phyloP scores from a whole-genome alignment of 2,113 vertebrate genomes.

The Charina bottae region DNA sequence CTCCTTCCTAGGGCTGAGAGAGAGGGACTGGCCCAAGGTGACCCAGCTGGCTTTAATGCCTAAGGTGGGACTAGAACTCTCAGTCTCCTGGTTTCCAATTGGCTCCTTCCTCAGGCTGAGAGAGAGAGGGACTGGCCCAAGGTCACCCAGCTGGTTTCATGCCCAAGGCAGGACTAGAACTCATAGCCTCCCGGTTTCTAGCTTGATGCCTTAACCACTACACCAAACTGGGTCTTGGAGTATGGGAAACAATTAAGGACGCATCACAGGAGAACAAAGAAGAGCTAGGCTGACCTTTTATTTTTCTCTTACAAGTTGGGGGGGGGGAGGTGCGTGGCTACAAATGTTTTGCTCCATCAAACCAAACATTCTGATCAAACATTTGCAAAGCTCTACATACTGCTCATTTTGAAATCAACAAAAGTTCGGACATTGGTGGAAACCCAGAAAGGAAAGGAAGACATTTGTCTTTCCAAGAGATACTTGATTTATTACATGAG shows the following conservation, averaged over 20 bases:
- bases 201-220: background rate
- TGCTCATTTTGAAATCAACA: background rate
- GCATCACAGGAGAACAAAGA: background rate
- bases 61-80: background rate
- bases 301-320: background rate
- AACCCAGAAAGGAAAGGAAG: constrained; percentile 4
- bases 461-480: constrained; percentile 1
- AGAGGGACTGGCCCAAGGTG: background rate
- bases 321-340: background rate
- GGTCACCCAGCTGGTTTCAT: background rate
- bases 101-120: background rate
- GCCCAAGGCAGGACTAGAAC: background rate
- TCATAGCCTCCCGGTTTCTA: background rate
- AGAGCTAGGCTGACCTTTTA: background rate
- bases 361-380: background rate
- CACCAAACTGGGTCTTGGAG: background rate
- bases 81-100: rapidly evolving
- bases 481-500: constrained; percentile 20
- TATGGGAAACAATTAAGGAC: background rate
- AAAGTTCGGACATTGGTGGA: background rate
- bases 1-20: background rate
- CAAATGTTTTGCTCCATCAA: background rate
- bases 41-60: background rate
- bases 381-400: background rate
- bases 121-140: background rate